Conservation (phyloP, 1,140 invertebrate genomes). For the Colletes latitarsis region DNA sequence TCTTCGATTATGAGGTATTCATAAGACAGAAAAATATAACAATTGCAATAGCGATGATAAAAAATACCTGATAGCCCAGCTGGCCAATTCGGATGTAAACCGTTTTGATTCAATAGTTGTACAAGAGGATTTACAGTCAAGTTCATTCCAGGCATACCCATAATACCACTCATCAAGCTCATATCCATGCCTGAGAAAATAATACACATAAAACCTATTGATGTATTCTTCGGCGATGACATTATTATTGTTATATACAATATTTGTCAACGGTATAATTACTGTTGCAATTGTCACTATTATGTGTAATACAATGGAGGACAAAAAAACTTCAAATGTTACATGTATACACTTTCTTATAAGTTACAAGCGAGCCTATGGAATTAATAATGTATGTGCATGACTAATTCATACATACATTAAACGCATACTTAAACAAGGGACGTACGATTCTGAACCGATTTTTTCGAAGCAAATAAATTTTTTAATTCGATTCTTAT, state of each 20-base stretch:
- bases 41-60: not conserved
- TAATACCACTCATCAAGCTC: slow-evolving; percentile 77
- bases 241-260: not conserved
- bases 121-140: slow-evolving; percentile 79
- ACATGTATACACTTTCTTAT: not conserved
- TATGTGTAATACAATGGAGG: not conserved
- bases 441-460: no score
- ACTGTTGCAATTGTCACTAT: not conserved
- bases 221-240: not conserved
- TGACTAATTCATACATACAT: slow-evolving; percentile 44
- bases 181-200: slow-evolving; percentile 74
- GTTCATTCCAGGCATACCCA: slow-evolving; percentile 78
- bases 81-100: slow-evolving; percentile 75
- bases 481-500: no score
- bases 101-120: slow-evolving; percentile 78
- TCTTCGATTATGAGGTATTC: not conserved
- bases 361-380: slow-evolving; percentile 9
- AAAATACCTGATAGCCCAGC: slow-evolving; percentile 73
- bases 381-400: slow-evolving; percentile 38
- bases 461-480: no score
- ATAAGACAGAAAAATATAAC: not conserved
- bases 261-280: slow-evolving; percentile 7
- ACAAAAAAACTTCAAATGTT: slow-evolving; percentile 1
- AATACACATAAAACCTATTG: slow-evolving; percentile 5
- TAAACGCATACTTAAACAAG: not conserved